These are phyloP conservation scores for Trichoplusia ni DNA, from an alignment of 1,140 invertebrate species.

Conservation along the genomic window DNA sequence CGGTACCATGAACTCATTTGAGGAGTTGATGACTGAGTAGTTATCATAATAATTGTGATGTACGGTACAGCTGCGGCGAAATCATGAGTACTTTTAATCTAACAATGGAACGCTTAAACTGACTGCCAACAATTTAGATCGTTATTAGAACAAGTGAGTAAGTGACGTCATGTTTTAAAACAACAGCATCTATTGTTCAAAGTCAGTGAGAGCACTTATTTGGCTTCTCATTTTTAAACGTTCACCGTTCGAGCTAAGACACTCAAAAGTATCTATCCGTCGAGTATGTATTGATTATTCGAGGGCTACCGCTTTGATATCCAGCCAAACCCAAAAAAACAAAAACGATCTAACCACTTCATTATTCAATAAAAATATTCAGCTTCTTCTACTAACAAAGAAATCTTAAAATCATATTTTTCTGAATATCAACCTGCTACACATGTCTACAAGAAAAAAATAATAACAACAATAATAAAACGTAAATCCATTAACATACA, in stretches of 20 bases:
- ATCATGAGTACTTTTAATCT: slow-evolving; percentile 15
- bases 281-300: not conserved
- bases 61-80: slow-evolving; percentile 28
- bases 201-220: slow-evolving; percentile 40
- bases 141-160: slow-evolving; percentile 44
- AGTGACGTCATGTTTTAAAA: slow-evolving; percentile 44
- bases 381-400: no score
- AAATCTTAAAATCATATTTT: no score
- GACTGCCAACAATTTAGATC: slow-evolving; percentile 27
- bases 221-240: slow-evolving; percentile 34
- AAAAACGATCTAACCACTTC: slow-evolving; percentile 1
- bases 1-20: not conserved
- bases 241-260: slow-evolving; percentile 34
- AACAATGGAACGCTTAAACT: slow-evolving; percentile 24
- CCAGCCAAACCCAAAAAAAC: not conserved
- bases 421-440: no score
- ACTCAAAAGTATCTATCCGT: not conserved
- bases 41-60: slow-evolving; percentile 8
- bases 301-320: slow-evolving; percentile 5
- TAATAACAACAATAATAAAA: no score
- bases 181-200: slow-evolving; percentile 43
- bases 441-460: no score
- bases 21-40: not conserved
- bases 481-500: no score
- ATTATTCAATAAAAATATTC: no score